These are phyloP conservation scores for Watsonalla binaria DNA, from an alignment of 2,888 invertebrate genomes.

Conservation along the genomic window DNA sequence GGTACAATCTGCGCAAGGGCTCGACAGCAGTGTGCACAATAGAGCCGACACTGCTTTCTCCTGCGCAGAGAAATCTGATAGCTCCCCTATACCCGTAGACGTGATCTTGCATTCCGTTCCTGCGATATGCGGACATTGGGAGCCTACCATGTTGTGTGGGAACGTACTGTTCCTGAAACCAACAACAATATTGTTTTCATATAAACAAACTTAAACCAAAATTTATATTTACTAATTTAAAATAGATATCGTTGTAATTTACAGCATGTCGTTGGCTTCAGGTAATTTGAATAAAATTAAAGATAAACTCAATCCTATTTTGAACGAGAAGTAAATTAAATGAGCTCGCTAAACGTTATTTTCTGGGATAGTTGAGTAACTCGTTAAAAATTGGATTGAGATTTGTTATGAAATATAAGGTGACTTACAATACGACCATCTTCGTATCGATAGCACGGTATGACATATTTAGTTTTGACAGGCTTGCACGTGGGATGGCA, in stretches of 20 bases:
- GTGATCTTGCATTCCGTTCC: conserved; percentile 69
- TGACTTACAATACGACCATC: conserved; percentile 70
- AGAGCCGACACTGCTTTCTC: conserved; percentile 19
- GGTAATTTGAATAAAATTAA: background rate
- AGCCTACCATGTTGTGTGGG: conserved; percentile 63
- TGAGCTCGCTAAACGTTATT: background rate
- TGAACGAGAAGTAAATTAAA: background rate
- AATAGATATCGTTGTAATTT: no score
- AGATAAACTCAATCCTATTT: background rate
- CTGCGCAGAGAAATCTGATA: conserved; percentile 51
- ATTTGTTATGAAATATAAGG: background rate
- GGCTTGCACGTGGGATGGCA: conserved; percentile 33
- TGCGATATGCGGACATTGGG: conserved; percentile 54
- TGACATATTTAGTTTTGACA: conserved; percentile 61
- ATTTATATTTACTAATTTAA: conserved; percentile 1
- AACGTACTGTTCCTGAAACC: conserved; percentile 74
- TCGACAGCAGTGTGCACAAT: conserved; percentile 50
- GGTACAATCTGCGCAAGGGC: conserved; percentile 44
- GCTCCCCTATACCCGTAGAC: conserved; percentile 66
- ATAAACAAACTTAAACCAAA: conserved; percentile 13
- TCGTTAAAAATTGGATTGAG: background rate
- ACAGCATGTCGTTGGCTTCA: background rate
- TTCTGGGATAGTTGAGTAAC: no score
- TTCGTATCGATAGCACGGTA: conserved; percentile 70
- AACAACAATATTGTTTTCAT: conserved; percentile 42